Percentiles rank a stretch among this genome's conserved stretches.
These are phyloP conservation scores for Prolemur simus DNA, from an alignment of 2,113 vertebrate genomes.

Conservation along the genomic window DNA sequence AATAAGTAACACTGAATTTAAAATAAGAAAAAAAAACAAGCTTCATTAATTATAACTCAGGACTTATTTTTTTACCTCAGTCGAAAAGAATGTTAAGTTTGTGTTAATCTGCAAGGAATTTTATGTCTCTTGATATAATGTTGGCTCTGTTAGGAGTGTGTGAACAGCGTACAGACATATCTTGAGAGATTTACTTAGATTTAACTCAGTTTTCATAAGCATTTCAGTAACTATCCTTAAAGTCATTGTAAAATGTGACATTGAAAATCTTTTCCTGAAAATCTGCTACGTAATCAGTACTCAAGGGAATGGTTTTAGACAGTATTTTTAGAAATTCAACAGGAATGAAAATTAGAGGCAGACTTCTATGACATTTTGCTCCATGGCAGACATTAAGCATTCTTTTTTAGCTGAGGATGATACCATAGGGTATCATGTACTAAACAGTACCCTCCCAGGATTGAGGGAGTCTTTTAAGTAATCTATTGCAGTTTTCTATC, in stretches of 20 bases:
- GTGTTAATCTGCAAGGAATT: constrained; percentile 11
- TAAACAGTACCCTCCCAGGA: neutral
- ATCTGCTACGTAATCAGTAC: neutral
- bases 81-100: constrained; percentile 26
- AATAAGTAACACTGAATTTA: constrained; percentile 16
- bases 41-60: constrained; percentile 19
- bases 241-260: neutral
- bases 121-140: neutral
- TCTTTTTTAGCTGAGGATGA: neutral
- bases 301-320: neutral
- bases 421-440: neutral
- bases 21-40: constrained; percentile 25
- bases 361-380: neutral
- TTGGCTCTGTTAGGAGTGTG: neutral
- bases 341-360: neutral
- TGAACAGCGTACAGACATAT: neutral
- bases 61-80: neutral
- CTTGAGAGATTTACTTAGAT: neutral
- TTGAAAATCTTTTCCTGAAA: neutral
- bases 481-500: neutral
- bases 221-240: neutral
- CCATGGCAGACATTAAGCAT: neutral
- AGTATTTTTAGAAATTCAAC: neutral
- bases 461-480: neutral
- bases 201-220: neutral